Conservation (phyloP, 1,140 invertebrate genomes). For the Anadara kagoshimensis region DNA sequence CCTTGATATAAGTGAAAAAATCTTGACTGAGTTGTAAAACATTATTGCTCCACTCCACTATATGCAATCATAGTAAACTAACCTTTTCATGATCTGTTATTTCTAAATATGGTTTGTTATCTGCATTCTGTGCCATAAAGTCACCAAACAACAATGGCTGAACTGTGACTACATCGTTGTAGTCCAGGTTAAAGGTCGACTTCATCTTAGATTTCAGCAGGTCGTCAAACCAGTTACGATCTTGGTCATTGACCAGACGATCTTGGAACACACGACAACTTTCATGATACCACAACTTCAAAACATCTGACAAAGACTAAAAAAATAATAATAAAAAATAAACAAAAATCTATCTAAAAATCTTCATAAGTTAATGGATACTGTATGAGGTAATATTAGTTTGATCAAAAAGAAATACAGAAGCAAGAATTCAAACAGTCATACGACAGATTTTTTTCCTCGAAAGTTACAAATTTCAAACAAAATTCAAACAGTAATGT, state of each 20-base stretch:
- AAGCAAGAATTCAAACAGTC: no score
- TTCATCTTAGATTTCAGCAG: conserved; percentile 70
- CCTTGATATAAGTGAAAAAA: no score
- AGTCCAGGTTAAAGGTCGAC: conserved; percentile 65
- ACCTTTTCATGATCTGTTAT: conserved; percentile 72
- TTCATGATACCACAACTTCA: conserved; percentile 74
- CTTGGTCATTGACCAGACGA: conserved; percentile 74
- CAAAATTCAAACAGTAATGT: no score
- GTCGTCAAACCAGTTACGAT: conserved; percentile 71
- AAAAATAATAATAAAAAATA: not conserved
- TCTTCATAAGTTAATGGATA: no score
- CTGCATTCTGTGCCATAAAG: conserved; percentile 63
- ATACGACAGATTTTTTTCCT: no score
- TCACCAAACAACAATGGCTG: conserved; percentile 75
- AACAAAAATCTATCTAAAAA: no score
- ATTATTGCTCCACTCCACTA: no score
- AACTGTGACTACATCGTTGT: conserved; percentile 67
- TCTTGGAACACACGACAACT: conserved; percentile 74
- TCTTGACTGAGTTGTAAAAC: no score
- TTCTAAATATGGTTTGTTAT: conserved; percentile 68
- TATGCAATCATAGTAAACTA: conserved; percentile 5
- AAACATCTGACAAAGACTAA: conserved; percentile 60
- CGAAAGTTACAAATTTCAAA: no score
- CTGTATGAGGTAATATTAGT: no score
- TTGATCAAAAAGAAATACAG: no score